Base-by-base conservation (phyloP, 1,140 invertebrate species). In the Rhizoglyphus robini region DNA sequence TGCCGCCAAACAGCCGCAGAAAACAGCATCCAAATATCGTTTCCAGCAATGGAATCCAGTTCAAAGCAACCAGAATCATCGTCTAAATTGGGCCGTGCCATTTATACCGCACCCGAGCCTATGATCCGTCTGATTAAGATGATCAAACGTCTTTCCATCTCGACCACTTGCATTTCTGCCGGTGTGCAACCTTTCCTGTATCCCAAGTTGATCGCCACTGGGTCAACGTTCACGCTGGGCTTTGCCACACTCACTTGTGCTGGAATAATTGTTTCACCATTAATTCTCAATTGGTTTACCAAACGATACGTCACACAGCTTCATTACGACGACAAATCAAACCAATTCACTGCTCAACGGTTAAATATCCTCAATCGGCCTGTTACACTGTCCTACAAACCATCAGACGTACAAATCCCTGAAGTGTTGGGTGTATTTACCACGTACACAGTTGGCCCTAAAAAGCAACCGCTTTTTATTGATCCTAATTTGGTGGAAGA, bases 301-400 rank as follows among this genome's bases (percentile, higher is more conserved):
- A 91, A 86, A 71, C 88, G 88, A 75, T 96, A 95, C 80, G 84
- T 93, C 0, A 85, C 82, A 0, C 76, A 83, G 66, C 76, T 95
- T 2, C 78, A 84, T 65, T 91, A 88, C 71, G 79, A 89, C 74
- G 72, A 77, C n/a, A 29, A 59, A 27, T 68, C 51, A 3, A 23
- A 67, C n/a, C 47, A 36, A 5, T 72, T 71, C 30, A 67, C 62
- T 20, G 69, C 66, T 0, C 61, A n/a, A 4, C 68, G 67, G 18
- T 65, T 70, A n/a, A 66, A 60, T 34, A 31, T 72, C 4, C 23
- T 71, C 5, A 46, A 57, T 34, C 32, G 41, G 13, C 2, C 47
- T 32, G 51, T 67, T 20, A 54, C 90, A 86, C 74, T 84, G 38
- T 77, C 81, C 69, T 92, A 91, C 71, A 84, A 79, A 73, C 71